Conservation (phyloP, 2,888 invertebrate genomes). For the Dryocosmus kuriphilus region DNA sequence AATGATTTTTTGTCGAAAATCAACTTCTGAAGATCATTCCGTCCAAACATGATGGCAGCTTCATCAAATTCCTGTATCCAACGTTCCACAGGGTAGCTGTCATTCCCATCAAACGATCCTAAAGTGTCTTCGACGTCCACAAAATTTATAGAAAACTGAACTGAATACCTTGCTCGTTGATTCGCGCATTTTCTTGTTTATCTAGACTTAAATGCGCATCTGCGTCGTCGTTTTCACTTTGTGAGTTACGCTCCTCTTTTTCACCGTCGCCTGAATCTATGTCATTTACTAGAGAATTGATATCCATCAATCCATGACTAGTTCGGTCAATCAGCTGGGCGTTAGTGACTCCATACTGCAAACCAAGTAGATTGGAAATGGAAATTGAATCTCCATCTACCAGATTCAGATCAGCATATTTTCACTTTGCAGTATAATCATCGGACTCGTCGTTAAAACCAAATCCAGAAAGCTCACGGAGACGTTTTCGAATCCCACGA, state of each 20-base stretch:
- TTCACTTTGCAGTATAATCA: not conserved
- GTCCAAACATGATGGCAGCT: no score
- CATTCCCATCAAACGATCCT: no score
- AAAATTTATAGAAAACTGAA: conserved; percentile 12
- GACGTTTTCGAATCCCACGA: not conserved
- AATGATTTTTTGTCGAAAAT: conserved; percentile 44
- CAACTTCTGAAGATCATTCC: no score
- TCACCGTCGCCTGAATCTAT: not conserved
- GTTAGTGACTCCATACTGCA: conserved; percentile 29
- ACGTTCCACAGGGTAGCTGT: no score
- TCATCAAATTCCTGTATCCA: no score
- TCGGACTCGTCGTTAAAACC: no score
- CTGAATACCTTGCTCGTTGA: not conserved
- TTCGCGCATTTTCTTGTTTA: no score
- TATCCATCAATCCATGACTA: conserved; percentile 31
- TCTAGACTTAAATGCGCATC: not conserved
- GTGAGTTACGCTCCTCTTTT: not conserved
- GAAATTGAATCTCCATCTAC: no score
- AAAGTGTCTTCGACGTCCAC: conserved; percentile 44
- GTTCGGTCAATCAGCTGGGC: conserved; percentile 14
- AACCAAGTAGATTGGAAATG: conserved; percentile 34
- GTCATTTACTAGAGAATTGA: not conserved
- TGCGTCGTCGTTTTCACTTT: not conserved
- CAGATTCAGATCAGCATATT: not conserved
- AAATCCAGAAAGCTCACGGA: not conserved